Evolutionary conservation across 2,113 vertebrate genomes (phyloP).

Genomic region (Meles meles): DNA sequence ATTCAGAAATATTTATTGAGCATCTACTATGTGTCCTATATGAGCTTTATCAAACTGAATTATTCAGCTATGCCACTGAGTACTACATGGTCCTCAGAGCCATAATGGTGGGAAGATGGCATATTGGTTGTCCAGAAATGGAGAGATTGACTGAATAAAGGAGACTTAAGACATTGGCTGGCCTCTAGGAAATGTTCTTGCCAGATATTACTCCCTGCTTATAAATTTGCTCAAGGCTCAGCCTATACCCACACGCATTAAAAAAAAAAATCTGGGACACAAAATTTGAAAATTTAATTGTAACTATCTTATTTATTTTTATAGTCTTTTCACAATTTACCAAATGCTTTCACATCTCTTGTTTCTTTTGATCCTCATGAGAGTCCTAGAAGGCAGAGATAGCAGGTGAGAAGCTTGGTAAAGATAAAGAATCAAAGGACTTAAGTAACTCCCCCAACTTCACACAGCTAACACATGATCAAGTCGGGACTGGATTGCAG

Average conservation of each 20-base stretch:
- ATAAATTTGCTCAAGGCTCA: not conserved
- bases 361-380: not conserved
- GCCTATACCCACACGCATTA: not conserved
- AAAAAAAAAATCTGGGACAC: not conserved
- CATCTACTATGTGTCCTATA: not conserved
- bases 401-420: not conserved
- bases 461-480: not conserved
- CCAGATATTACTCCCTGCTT: not conserved
- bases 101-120: not conserved
- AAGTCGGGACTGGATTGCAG: not conserved
- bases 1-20: not conserved
- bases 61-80: not conserved
- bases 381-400: not conserved
- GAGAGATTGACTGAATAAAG: not conserved
- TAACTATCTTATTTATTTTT: not conserved
- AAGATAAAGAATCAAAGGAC: not conserved
- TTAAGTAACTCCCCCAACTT: not conserved
- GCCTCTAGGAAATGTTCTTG: not conserved
- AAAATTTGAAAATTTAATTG: not conserved
- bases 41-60: not conserved
- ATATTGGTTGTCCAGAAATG: not conserved
- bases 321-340: not conserved
- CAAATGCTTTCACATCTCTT: not conserved
- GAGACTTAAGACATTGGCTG: not conserved
- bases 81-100: not conserved